phyloP scores from a whole-genome alignment of 2,113 vertebrate species.

The Bostrychus sinensis region DNA sequence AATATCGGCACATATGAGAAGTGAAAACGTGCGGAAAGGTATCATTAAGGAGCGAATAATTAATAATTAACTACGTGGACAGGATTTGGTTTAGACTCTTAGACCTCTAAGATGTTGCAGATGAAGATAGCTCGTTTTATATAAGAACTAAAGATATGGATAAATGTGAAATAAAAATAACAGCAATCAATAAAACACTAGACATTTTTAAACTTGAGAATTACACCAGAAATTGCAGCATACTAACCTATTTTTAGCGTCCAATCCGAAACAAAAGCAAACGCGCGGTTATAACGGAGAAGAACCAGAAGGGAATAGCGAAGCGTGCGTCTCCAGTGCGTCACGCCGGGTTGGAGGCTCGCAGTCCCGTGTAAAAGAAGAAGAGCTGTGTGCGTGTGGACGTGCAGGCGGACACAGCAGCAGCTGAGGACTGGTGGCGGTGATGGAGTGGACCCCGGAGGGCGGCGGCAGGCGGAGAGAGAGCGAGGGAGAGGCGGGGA shows the following conservation, averaged over 20 bases:
- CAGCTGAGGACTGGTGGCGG: slow-evolving; percentile 11
- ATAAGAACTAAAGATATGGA: too few relatives aligned
- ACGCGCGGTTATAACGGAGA: neutral
- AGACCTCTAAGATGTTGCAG: too few relatives aligned
- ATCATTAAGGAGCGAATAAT: too few relatives aligned
- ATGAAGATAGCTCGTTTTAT: too few relatives aligned
- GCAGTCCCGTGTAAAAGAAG: neutral
- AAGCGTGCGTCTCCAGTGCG: slow-evolving; percentile 17
- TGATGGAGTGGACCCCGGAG: slow-evolving; percentile 36
- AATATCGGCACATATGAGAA: too few relatives aligned
- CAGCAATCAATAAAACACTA: neutral
- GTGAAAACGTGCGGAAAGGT: too few relatives aligned
- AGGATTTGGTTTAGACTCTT: too few relatives aligned
- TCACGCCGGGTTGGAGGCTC: slow-evolving; percentile 22
- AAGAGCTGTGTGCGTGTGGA: neutral
- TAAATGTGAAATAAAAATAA: neutral
- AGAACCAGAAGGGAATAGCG: slow-evolving; percentile 30
- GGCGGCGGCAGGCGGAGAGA: neutral
- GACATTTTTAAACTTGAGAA: neutral
- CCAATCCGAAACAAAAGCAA: neutral
- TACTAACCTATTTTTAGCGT: neutral
- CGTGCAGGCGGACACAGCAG: neutral
- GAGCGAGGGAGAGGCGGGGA: neutral
- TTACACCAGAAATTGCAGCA: neutral
- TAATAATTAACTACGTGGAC: too few relatives aligned